Base-by-base conservation (phyloP, 1,140 invertebrate species). In the Drosophila bifasciata region DNA sequence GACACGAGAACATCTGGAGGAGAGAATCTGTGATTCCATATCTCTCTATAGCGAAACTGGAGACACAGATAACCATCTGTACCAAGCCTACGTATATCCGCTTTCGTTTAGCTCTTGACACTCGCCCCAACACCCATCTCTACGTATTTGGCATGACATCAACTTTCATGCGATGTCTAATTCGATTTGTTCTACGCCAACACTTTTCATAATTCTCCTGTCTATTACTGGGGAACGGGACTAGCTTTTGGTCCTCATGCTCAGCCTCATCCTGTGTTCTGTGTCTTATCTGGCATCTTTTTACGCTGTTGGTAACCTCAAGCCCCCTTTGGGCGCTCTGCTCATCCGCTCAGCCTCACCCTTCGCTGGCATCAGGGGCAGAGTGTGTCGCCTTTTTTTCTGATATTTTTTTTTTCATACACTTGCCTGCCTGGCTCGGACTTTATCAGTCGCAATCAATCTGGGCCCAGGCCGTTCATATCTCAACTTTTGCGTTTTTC, bases 401-500 rank as follows among this genome's bases (percentile, higher is more conserved):
- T 70, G 48, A 58, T 49, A 57, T 40, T 60, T 68, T 60, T 63
- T 59, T 79, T 74, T 78, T 62, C 21, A 68, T 75, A 88, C 83
- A 88, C 83, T 88, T 88, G 83, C 80, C 57, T 55, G 46, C 41
- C 64, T 55, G 76, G 80, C 81, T 71, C 48, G 79, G 67, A 40
- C 70, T 46, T 69, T 88, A 88, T 88, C 83, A 55, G 55, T 74
- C 61, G 79, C 83, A 88, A 88, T 88, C 83, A 88, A 88, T 88
- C 83, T 88, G 32, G 83, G 73, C 70, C 79, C 60, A 59, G 56
- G 50, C 69, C 83, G 60, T 74, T 83, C 80, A 76, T 88, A 88
- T 88, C 83, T 83, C 84, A 88, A 89, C 78, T 83, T 88, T 88
- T 88, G 83, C 83, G 83, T 79, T 88, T 88, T 88, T 89, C 84